phyloP scores from a whole-genome alignment of 2,888 invertebrate genomes.

The Tribolium freemani region DNA sequence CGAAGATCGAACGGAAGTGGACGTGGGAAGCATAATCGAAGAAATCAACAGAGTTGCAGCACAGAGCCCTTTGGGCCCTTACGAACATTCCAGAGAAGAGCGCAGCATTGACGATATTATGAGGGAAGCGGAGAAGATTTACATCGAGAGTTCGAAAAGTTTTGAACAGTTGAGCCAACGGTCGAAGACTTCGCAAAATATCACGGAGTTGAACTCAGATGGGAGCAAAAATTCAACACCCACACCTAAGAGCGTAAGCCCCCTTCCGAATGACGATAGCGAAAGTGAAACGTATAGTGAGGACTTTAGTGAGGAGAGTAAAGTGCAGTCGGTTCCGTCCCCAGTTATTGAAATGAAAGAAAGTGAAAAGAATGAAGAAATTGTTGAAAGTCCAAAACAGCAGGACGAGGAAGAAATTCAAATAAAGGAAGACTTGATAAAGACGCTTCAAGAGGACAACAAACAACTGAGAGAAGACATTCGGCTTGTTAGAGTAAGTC shows the following conservation, averaged over 20 bases:
- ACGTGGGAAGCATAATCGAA: slow-evolving; percentile 78
- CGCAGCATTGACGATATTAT: slow-evolving; percentile 74
- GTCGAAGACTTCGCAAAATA: slow-evolving; percentile 65
- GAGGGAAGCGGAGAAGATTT: slow-evolving; percentile 72
- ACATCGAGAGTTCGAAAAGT: slow-evolving; percentile 67
- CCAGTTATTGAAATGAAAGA: slow-evolving; percentile 17
- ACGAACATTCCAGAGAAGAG: slow-evolving; percentile 66
- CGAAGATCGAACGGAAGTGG: slow-evolving; percentile 69
- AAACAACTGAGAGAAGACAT: slow-evolving; percentile 63
- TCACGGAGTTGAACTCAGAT: slow-evolving; percentile 60
- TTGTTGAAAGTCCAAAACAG: background rate
- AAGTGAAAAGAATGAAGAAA: slow-evolving; percentile 16
- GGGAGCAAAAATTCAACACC: slow-evolving; percentile 61
- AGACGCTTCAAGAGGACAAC: slow-evolving; percentile 65
- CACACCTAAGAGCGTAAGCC: slow-evolving; percentile 65
- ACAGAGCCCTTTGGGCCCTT: slow-evolving; percentile 66
- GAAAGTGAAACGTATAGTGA: slow-evolving; percentile 60
- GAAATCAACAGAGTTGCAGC: slow-evolving; percentile 75
- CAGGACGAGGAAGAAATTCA: slow-evolving; percentile 35
- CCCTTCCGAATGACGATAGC: slow-evolving; percentile 61
- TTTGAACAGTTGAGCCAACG: slow-evolving; percentile 67
- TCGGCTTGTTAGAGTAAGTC: slow-evolving; percentile 63
- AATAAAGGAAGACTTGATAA: slow-evolving; percentile 60
- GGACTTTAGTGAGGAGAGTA: slow-evolving; percentile 62
- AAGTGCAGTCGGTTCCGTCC: slow-evolving; percentile 49